A percentile compares a stretch with the other conserved stretches of the same genome.
Evolutionary conservation across 1,140 invertebrate genomes (phyloP).

Genomic region (Dryas iulia): DNA sequence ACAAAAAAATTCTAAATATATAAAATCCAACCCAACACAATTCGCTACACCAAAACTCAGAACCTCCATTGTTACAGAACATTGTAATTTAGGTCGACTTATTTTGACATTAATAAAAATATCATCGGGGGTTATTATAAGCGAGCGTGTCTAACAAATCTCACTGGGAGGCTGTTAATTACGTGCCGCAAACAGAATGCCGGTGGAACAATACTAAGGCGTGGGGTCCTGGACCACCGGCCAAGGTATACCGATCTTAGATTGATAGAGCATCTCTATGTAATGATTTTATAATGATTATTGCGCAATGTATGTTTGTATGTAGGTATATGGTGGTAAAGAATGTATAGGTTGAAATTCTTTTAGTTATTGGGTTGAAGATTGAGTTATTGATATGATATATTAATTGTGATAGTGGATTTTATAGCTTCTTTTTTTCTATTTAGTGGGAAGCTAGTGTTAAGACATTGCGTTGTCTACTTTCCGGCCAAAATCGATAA

Average conservation of each 20-base stretch:
- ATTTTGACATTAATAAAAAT: conserved; percentile 80
- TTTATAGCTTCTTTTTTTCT: no score
- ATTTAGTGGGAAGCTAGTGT: no score
- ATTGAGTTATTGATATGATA: neutral
- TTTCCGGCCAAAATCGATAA: no score
- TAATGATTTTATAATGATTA: conserved; percentile 2
- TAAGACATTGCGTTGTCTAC: no score
- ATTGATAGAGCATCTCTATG: conserved; percentile 3
- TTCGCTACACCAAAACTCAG: neutral
- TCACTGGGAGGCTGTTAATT: conserved; percentile 77
- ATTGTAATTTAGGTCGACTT: conserved; percentile 56
- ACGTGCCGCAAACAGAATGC: conserved; percentile 71
- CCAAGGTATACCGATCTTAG: conserved; percentile 1
- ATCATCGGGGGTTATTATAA: conserved; percentile 76
- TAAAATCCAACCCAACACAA: neutral
- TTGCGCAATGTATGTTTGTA: neutral
- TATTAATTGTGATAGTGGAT: neutral
- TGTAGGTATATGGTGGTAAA: neutral
- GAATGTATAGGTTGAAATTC: neutral
- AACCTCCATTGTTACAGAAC: conserved; percentile 25
- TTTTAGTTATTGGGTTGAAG: neutral
- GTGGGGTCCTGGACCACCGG: conserved; percentile 68
- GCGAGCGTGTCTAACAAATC: conserved; percentile 76
- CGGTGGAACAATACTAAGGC: conserved; percentile 68
- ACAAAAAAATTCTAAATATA: no score